phyloP scores from a whole-genome alignment of 92 coral and sea anemone genomes.

The Epizoanthus scotinus region DNA sequence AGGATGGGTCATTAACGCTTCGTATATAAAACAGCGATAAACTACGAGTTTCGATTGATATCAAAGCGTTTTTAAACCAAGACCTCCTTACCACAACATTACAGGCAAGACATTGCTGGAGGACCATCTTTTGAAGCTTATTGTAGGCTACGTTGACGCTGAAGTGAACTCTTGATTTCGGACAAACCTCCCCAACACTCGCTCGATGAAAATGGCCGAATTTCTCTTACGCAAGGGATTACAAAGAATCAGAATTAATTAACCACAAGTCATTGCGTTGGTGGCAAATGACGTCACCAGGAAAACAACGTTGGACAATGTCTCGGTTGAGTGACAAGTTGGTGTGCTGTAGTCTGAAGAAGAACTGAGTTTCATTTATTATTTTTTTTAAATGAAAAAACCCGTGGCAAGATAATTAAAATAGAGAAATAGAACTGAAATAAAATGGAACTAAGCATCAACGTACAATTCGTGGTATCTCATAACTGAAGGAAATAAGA shows the following conservation, averaged over 20 bases:
- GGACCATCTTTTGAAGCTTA: neutral
- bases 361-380: neutral
- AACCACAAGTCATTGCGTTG: slow-evolving; percentile 27
- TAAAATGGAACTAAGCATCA: neutral
- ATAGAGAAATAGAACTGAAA: too few species aligned
- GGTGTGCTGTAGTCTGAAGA: neutral
- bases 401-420: neutral
- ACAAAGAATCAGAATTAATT: slow-evolving; percentile 10
- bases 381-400: neutral
- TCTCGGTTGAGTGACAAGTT: neutral
- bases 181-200: neutral
- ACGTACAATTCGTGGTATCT: neutral
- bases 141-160: neutral
- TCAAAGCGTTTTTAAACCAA: neutral
- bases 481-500: too few species aligned
- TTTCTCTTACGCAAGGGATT: slow-evolving; percentile 16
- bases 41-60: neutral
- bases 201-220: slow-evolving; percentile 31
- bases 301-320: neutral
- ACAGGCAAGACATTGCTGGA: slow-evolving; percentile 25
- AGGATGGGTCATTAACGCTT: neutral
- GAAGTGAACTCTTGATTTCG: neutral
- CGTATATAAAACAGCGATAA: too few species aligned
- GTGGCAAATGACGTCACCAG: slow-evolving; percentile 27
- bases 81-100: slow-evolving; percentile 13